These are phyloP conservation scores for Gonatopus flavifemur DNA, from an alignment of 1,140 invertebrate genomes.

Conservation along the genomic window DNA sequence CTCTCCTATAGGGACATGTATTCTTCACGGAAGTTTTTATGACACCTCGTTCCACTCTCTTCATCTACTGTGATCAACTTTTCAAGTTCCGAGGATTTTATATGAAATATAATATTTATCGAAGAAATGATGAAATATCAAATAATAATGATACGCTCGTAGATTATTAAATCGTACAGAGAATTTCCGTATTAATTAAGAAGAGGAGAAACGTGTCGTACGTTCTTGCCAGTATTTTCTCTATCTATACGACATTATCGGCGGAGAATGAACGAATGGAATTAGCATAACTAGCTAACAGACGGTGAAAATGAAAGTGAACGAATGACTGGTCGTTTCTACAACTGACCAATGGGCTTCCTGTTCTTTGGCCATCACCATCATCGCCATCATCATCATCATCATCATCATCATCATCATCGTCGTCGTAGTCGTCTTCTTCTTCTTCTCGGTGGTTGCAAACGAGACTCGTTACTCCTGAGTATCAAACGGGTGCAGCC, in stretches of 20 bases:
- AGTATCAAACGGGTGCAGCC: constrained; percentile 8
- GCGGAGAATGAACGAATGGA: neutral
- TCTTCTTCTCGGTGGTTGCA: too few relatives aligned
- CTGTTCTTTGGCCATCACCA: neutral
- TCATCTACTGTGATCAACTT: constrained; percentile 2
- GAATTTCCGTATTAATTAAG: too few relatives aligned
- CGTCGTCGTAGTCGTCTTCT: constrained; percentile 13
- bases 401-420: constrained; percentile 1
- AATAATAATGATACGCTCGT: too few relatives aligned
- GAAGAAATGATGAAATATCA: too few relatives aligned
- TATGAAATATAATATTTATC: too few relatives aligned
- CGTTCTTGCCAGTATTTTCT: too few relatives aligned
- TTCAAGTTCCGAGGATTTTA: constrained; percentile 1
- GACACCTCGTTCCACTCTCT: neutral
- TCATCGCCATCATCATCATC: neutral
- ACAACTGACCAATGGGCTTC: too few relatives aligned
- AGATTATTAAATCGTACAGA: too few relatives aligned
- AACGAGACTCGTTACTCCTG: constrained; percentile 25
- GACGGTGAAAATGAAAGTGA: constrained; percentile 20
- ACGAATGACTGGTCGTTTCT: constrained; percentile 9
- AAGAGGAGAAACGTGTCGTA: too few relatives aligned
- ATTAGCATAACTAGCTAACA: constrained; percentile 23
- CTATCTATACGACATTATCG: constrained; percentile 15
- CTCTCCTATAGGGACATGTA: constrained; percentile 1
- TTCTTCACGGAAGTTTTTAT: constrained; percentile 16